A percentile compares a stretch with the other conserved stretches of the same genome.
These are phyloP conservation scores for Cichlasoma orientale DNA, from an alignment of 2,797 vertebrate species.

Conservation along the genomic window DNA sequence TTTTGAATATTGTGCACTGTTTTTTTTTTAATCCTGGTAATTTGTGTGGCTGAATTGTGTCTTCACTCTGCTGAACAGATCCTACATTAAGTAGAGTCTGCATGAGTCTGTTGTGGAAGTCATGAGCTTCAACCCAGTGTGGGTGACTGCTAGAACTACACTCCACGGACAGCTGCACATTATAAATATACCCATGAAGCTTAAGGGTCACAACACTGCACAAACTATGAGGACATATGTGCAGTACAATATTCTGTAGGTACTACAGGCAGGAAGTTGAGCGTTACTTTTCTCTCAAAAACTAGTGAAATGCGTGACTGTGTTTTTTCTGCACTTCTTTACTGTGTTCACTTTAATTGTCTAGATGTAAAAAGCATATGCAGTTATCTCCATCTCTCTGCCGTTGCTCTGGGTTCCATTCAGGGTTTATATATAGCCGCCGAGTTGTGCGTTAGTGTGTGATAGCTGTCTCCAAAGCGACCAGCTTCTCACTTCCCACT, in stretches of 20 bases:
- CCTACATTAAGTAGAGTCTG: not conserved
- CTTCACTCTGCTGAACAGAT: not conserved
- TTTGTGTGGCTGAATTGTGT: not conserved
- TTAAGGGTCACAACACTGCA: conserved; percentile 21
- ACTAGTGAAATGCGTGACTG: not conserved
- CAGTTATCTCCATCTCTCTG: not conserved
- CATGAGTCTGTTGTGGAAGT: conserved; percentile 17
- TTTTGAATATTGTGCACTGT: not conserved
- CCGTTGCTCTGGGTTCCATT: conserved; percentile 38
- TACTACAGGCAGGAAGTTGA: not conserved
- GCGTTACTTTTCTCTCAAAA: conserved; percentile 22
- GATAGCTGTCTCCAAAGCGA: conserved; percentile 70
- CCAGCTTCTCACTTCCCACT: conserved; percentile 69
- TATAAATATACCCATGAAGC: conserved; percentile 28
- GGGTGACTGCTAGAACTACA: conserved; percentile 24
- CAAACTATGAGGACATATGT: not conserved
- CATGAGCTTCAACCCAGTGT: conserved; percentile 32
- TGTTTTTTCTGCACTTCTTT: not conserved
- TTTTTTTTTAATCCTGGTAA: not conserved
- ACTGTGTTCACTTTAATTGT: not conserved
- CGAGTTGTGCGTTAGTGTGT: conserved; percentile 46
- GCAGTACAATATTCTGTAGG: not conserved
- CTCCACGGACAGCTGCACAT: conserved; percentile 4
- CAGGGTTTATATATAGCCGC: conserved; percentile 55
- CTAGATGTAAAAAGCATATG: conserved; percentile 6